Conservation (phyloP, 2,888 invertebrate species). For the Chaitophorus viminalis region DNA sequence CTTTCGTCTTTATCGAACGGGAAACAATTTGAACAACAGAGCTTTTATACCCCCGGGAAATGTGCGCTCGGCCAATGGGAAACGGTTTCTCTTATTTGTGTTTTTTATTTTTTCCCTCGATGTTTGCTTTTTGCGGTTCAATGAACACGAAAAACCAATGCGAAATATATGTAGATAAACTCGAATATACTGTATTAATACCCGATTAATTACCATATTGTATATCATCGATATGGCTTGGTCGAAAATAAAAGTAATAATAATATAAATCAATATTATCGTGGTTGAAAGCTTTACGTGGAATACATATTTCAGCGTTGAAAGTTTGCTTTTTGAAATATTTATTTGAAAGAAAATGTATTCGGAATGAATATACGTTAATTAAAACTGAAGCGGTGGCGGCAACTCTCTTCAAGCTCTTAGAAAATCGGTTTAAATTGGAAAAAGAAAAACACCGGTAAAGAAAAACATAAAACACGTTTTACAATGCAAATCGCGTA, state of each 20-base stretch:
- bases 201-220: constrained; percentile 58
- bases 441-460: constrained; percentile 60
- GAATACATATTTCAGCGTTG: constrained; percentile 30
- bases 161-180: constrained; percentile 40
- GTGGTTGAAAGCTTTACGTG: not conserved
- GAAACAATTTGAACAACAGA: constrained; percentile 61
- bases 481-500: constrained; percentile 62
- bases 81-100: constrained; percentile 32
- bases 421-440: constrained; percentile 62
- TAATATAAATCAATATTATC: not conserved
- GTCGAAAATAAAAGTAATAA: not conserved
- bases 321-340: constrained; percentile 49
- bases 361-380: constrained; percentile 57
- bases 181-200: constrained; percentile 57
- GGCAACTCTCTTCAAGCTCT: constrained; percentile 33
- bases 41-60: constrained; percentile 54
- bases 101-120: constrained; percentile 23
- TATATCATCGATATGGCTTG: not conserved
- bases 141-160: constrained; percentile 51
- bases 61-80: constrained; percentile 37
- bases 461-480: constrained; percentile 61
- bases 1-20: constrained; percentile 58
- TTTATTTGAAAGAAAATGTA: constrained; percentile 40
- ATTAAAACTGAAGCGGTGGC: constrained; percentile 50
- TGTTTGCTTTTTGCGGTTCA: constrained; percentile 57